phyloP scores from a whole-genome alignment of 2,888 invertebrate species.

The Auanema freiburgensis region DNA sequence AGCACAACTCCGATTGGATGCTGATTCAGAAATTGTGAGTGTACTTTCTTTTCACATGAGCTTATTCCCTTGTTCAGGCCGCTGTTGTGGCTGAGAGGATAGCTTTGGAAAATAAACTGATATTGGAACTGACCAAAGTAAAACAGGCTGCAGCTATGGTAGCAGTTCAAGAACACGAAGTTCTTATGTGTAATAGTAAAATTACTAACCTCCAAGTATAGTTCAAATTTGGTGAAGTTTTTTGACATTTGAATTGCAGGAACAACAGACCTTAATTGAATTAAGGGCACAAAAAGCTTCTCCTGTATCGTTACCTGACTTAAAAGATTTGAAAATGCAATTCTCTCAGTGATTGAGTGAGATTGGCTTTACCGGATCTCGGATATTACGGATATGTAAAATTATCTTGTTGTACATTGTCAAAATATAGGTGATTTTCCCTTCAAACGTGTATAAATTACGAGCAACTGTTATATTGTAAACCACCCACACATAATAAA shows the following conservation, averaged over 20 bases:
- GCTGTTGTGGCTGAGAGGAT: not conserved
- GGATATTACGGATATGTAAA: no score
- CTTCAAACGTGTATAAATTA: no score
- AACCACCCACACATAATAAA: no score
- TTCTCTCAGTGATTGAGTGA: not conserved
- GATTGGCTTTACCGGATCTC: no score
- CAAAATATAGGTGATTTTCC: no score
- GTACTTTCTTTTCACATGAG: not conserved
- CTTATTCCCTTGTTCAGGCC: not conserved
- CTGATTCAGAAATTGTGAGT: not conserved
- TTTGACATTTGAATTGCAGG: not conserved
- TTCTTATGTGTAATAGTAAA: not conserved
- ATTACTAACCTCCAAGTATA: conserved; percentile 1
- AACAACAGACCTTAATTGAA: not conserved
- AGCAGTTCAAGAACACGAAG: conserved; percentile 4
- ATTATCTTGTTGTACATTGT: no score
- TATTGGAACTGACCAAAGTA: not conserved
- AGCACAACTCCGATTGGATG: not conserved
- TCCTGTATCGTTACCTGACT: not conserved
- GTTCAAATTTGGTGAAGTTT: not conserved
- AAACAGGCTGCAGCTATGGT: conserved; percentile 2
- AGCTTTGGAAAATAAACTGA: not conserved
- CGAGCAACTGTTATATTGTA: no score
- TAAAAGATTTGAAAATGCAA: not conserved
- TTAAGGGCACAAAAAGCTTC: not conserved